Evolutionary conservation across 2,113 vertebrate genomes (phyloP), one percentile per base, ranked within the genome.

Genomic region (Psettodes erumei): DNA sequence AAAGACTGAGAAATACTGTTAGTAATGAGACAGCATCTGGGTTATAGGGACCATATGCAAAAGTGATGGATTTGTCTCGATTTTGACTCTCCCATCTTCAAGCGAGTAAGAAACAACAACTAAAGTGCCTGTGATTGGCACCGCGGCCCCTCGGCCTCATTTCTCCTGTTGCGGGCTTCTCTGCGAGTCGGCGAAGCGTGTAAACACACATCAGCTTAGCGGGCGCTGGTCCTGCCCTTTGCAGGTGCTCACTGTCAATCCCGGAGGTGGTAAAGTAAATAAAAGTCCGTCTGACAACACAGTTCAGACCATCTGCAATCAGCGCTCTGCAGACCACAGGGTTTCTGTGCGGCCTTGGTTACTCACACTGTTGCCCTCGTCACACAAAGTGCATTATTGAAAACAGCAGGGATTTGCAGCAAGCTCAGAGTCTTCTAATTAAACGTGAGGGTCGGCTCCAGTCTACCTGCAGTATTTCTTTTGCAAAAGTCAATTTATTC

Each of bases 201-300:
- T 89, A 81, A 88, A 88, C 75, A 90, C 85, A 80, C 83, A 88
- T 88, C 81, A 71, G 79, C 77, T 79, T 76, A 82, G 83, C 56
- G 50, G 71, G 16, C 33, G 45, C 47, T 53, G 51, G 75, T 82
- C 77, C 79, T 55, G 72, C 79, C 81, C 82, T 86, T 83, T 89
- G 67, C 85, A 88, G 81, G 83, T 82, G 81, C 84, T 90, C 82
- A 60, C 77, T 89, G 81, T 79, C 82, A 77, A 81, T 79, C 73
- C 79, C 42, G 73, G 64, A 87, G 68, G 23, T 66, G 54, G 69
- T 69, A 81, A 87, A 81, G 85, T 77, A 81, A 90, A 89, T 79
- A 88, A 64, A 86, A 82, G 74, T 78, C 79, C 72, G 63, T 55
- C 50, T 69, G 86, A 86, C 82, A 77, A 79, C 82, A 81, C 42